phyloP scores from a whole-genome alignment of 1,140 invertebrate genomes.

The Brachionus calyciflorus region DNA sequence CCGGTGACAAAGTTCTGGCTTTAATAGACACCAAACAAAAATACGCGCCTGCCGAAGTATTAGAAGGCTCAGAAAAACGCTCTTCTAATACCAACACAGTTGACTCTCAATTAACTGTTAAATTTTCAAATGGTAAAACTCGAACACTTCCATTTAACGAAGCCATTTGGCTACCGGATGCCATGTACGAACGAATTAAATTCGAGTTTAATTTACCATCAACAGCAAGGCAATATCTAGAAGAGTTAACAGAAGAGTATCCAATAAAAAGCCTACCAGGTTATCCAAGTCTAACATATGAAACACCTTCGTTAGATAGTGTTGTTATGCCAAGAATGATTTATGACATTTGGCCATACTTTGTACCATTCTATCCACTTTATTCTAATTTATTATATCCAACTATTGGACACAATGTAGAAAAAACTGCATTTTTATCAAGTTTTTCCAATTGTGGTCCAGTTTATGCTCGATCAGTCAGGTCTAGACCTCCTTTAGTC shows the following conservation, averaged over 20 bases:
- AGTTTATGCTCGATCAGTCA: not conserved
- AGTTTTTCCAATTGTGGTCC: not conserved
- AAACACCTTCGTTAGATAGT: not conserved
- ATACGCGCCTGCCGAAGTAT: slow-evolving; percentile 54
- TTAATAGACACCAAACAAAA: slow-evolving; percentile 55
- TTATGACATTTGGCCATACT: slow-evolving; percentile 44
- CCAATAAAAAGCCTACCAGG: slow-evolving; percentile 8
- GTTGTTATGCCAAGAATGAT: slow-evolving; percentile 31
- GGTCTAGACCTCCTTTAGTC: not conserved
- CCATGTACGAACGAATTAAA: slow-evolving; percentile 41
- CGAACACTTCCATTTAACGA: slow-evolving; percentile 4
- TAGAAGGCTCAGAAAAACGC: slow-evolving; percentile 55
- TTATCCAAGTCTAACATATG: not conserved
- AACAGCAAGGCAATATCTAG: not conserved
- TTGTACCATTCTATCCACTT: slow-evolving; percentile 2
- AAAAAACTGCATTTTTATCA: slow-evolving; percentile 7
- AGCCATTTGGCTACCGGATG: slow-evolving; percentile 45
- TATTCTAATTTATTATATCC: not conserved
- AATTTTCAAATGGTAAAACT: slow-evolving; percentile 39
- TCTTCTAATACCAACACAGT: not conserved
- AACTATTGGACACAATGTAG: not conserved
- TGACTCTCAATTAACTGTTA: not conserved
- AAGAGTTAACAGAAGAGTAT: not conserved
- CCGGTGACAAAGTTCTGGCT: slow-evolving; percentile 54
- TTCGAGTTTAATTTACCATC: slow-evolving; percentile 30